Evolutionary conservation across 2,113 vertebrate species (phyloP).

Genomic region (Rallus limicola): DNA sequence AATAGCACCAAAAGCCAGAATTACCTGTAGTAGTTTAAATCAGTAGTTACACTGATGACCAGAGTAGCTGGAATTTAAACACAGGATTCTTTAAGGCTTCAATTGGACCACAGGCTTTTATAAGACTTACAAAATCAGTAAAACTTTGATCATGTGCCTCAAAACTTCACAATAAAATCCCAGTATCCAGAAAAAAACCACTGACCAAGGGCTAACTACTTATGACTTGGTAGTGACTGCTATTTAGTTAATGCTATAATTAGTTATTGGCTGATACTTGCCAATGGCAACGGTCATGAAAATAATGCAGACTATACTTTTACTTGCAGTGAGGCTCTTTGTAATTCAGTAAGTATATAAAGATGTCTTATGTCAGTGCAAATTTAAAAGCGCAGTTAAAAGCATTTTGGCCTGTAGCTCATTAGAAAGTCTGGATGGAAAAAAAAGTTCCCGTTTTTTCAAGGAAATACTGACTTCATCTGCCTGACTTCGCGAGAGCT

Average conservation of each 20-base stretch:
- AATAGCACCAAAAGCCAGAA: neutral
- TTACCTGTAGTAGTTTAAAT: neutral
- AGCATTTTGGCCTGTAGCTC: neutral
- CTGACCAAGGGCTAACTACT: neutral
- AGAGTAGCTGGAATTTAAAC: neutral
- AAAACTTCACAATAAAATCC: neutral
- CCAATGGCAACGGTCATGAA: neutral
- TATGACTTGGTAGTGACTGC: neutral
- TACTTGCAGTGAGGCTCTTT: neutral
- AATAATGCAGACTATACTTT: neutral
- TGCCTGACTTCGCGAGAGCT: neutral
- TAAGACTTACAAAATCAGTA: neutral
- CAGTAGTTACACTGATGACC: neutral
- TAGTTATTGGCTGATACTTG: neutral
- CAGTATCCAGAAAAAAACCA: neutral
- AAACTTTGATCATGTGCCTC: neutral
- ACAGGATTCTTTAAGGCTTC: neutral
- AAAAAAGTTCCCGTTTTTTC: neutral
- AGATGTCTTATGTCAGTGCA: neutral
- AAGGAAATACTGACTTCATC: slow-evolving; percentile 2
- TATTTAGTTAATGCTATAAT: neutral
- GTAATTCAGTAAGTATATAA: neutral
- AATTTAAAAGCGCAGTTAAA: neutral
- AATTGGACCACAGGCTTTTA: neutral
- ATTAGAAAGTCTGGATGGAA: neutral